Percentiles rank a stretch among this genome's conserved stretches.
These are phyloP conservation scores for Phodopus roborovskii DNA, from an alignment of 2,113 vertebrate genomes.

Conservation along the genomic window DNA sequence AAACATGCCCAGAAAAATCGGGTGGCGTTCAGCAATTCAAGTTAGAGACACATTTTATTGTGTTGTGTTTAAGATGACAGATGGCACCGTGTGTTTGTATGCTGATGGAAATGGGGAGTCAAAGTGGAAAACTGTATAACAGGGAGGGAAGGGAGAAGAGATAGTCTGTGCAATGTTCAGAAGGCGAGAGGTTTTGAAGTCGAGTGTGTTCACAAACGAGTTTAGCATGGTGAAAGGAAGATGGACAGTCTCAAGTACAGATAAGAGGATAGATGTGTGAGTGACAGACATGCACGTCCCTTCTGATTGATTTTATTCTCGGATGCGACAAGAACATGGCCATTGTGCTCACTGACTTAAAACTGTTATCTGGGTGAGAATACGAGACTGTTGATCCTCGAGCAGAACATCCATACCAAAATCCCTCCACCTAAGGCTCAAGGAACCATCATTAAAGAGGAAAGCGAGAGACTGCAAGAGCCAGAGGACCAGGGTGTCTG, in stretches of 20 bases:
- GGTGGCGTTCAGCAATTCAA: not conserved
- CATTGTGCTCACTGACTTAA: not conserved
- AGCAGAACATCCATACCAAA: not conserved
- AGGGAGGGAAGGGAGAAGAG: not conserved
- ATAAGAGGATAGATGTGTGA: not conserved
- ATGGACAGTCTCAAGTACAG: not conserved
- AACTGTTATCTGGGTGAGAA: not conserved
- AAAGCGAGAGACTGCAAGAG: not conserved
- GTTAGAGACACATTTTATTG: not conserved
- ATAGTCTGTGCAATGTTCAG: not conserved
- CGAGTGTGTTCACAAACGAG: no score
- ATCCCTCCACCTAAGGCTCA: not conserved
- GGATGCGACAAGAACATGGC: not conserved
- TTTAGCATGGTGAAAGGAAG: not conserved
- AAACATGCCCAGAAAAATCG: slow-evolving; percentile 34
- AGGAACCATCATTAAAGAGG: no score
- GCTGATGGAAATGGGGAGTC: not conserved
- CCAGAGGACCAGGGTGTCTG: not conserved
- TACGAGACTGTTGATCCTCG: not conserved
- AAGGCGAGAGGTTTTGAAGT: not conserved
- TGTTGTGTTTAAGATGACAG: not conserved
- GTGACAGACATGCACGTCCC: not conserved
- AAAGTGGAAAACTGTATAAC: not conserved
- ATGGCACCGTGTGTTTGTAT: not conserved
- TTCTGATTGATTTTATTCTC: not conserved